Evolutionary conservation across 1,140 invertebrate genomes (phyloP), one percentile per base, ranked within the genome.

Genomic region (Metaphire vulgaris): DNA sequence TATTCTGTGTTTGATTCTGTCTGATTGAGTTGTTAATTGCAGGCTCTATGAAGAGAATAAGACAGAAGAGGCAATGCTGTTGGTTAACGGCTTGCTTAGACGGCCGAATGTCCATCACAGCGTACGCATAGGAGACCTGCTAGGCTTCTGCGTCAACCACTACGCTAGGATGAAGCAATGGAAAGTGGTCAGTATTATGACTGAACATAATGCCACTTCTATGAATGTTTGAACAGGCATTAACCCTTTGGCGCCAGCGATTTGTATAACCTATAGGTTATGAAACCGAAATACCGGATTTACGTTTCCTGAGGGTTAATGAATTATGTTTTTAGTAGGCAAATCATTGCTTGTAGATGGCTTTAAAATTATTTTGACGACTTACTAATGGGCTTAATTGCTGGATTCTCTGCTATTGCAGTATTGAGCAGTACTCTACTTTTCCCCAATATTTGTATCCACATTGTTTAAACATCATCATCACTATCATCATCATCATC

Each of bases 81-180:
- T 83, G 72, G 85, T 83, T 74, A 84, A 85, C 77, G 80, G 82
- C 2, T 76, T 86, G 64, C 76, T 86, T 69, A 83, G 84, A 73
- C 84, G 85, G 73, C 76, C 79, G 12, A 88, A 90, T 73, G 76
- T 88, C 28, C 87, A 89, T 74, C 75, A 77, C 69, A 83, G 85
- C 67, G 87, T 90, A 29, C 79, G 89, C 69, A 83, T 86, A 34
- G 89, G 89, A 30, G 89, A 90, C 81, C 85, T 90, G 64, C 89
- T 88, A 81, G 88, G 87, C 29, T 84, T 89, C 69, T 88, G 90
- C 80, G 86, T 90, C 64, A 87, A 89, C 79, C 86, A 89, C 81
- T 88, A 85, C 81, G 86, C 84, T n/a, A 79, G 82, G 21, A 83
- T 83, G 70, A 83, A 85, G 67, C 82, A 87, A 72, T 86, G 84